These are phyloP conservation scores for Aphelocoma californica DNA, from an alignment of 2,797 vertebrate species.

Conservation along the genomic window DNA sequence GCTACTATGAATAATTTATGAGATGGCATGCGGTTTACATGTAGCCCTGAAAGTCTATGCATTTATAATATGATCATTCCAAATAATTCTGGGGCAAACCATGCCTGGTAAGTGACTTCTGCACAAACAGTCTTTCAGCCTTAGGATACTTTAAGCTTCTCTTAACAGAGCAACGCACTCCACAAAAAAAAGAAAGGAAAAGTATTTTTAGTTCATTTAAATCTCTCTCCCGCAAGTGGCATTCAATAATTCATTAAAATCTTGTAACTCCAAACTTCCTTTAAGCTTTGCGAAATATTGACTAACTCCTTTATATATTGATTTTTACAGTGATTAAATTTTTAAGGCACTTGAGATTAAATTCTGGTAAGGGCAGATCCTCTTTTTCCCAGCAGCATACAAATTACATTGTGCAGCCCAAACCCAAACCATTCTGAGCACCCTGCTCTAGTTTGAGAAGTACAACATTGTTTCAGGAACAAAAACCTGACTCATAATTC, in stretches of 20 bases:
- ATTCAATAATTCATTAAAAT: constrained; percentile 77
- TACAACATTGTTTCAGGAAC: constrained; percentile 16
- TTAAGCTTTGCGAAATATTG: constrained; percentile 63
- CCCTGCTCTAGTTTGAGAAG: background rate
- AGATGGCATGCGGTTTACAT: constrained; percentile 86
- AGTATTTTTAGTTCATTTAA: constrained; percentile 67
- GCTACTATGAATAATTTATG: constrained; percentile 93
- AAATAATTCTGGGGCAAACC: constrained; percentile 84
- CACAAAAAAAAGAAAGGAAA: background rate
- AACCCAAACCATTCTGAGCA: constrained; percentile 30
- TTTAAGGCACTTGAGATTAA: constrained; percentile 54
- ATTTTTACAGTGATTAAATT: constrained; percentile 63
- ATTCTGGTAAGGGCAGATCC: constrained; percentile 25
- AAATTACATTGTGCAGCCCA: background rate
- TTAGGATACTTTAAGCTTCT: constrained; percentile 48
- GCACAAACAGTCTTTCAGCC: constrained; percentile 80
- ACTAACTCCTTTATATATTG: constrained; percentile 59
- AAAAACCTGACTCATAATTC: background rate
- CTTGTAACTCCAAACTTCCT: constrained; percentile 64
- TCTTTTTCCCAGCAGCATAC: background rate
- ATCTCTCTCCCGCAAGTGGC: constrained; percentile 54
- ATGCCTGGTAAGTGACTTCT: constrained; percentile 84
- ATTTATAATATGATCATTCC: constrained; percentile 87
- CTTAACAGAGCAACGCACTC: constrained; percentile 20
- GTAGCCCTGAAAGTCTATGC: constrained; percentile 83